A percentile compares a stretch with the other conserved stretches of the same genome.
Conservation (phyloP, 2,797 vertebrate genomes). For the Spinus olivaceus region DNA sequence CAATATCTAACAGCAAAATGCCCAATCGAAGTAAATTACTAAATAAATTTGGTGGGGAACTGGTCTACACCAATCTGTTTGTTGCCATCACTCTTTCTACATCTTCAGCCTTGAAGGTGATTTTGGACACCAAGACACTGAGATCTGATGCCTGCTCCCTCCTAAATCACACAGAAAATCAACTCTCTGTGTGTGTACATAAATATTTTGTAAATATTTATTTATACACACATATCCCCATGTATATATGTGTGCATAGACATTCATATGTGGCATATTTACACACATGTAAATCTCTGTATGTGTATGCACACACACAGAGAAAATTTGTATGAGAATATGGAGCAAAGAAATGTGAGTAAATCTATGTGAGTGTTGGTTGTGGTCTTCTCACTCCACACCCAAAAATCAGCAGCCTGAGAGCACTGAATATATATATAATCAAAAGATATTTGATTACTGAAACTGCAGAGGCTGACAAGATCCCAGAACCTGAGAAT, state of each 20-base stretch:
- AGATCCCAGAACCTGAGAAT: neutral
- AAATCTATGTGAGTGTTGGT: neutral
- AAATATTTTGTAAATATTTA: neutral
- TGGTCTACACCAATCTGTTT: neutral
- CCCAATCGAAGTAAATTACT: neutral
- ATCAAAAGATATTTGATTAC: neutral
- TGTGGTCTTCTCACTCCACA: neutral
- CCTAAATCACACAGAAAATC: neutral
- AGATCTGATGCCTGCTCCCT: neutral
- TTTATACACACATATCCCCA: neutral
- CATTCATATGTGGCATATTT: neutral
- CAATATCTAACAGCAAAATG: neutral
- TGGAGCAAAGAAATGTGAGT: neutral
- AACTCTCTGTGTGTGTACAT: neutral
- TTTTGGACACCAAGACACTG: neutral
- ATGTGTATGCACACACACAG: rapidly evolving
- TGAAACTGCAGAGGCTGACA: neutral
- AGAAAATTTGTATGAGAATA: neutral
- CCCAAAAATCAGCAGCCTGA: neutral
- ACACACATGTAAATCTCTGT: neutral
- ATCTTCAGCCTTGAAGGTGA: neutral
- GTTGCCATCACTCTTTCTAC: neutral
- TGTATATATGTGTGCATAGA: rapidly evolving
- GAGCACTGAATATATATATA: neutral
- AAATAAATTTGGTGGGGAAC: too few relatives aligned